Base-by-base conservation (phyloP, 2,888 invertebrate species). In the Julus scanicus region DNA sequence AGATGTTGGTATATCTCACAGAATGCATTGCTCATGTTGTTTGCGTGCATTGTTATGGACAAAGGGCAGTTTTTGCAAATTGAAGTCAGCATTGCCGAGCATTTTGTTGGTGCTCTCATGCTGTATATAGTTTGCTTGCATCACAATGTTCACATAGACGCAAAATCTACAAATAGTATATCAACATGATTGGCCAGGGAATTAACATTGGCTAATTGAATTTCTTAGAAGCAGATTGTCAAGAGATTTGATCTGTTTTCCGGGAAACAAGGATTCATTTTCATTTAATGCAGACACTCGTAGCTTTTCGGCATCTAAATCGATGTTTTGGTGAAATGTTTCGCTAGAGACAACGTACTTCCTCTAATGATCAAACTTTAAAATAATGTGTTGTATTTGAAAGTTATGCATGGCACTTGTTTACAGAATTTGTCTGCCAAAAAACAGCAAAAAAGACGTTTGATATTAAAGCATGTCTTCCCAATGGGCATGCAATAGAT, bases 31-130 rank as follows among this genome's bases (percentile, higher is more conserved):
- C 63, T n/a, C 3, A 63, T 63, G 20, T 9, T 4, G 63, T 5
- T 3, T 5, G 63, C 20, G 15, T 9, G 20, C n/a, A 5, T 20
- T 63, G 20, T 63, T 9, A 20, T 20, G 63, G 63, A 63, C 63
- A 63, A 63, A 63, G 63, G 63, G 63, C 63, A 63, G n/a, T 20
- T 63, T 20, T 63, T 63, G 63, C 63, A 63, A 63, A 63, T 63
- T 63, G 63, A 20, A 20, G 15, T 15, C 49, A 6, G 49, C 57
- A 15, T 57, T 57, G 57, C 57, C 11, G 15, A 15, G 11, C 15
- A 13, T 11, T 48, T 48, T 48, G 48, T 13, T 11, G 6, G 6
- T 17, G 57, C 57, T 13, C 11, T 15, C 57, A 15, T 57, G 15
- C 57, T 11, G 57, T 17, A 11, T 17, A 11, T 57, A 4, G 57